Evolutionary conservation across 2,888 invertebrate genomes (phyloP).

Genomic region (Sussaba pulchella): DNA sequence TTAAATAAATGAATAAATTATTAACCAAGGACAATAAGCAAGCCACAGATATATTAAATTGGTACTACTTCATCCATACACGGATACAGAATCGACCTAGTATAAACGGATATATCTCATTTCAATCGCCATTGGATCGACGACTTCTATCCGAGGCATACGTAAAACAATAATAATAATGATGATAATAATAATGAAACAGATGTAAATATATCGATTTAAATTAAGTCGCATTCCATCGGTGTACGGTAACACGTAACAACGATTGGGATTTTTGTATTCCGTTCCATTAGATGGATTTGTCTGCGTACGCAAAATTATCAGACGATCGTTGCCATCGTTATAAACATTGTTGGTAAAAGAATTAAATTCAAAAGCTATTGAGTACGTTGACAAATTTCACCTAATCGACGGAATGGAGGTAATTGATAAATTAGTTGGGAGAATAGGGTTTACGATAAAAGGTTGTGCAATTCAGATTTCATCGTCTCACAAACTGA

Average conservation of each 20-base stretch:
- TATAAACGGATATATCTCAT: slow-evolving; percentile 42
- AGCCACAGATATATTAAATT: slow-evolving; percentile 62
- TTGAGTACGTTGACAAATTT: slow-evolving; percentile 52
- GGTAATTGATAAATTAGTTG: slow-evolving; percentile 37
- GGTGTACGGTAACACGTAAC: slow-evolving; percentile 47
- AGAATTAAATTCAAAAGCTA: slow-evolving; percentile 1
- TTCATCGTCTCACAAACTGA: slow-evolving; percentile 21
- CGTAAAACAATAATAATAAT: not conserved
- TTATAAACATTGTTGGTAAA: not conserved
- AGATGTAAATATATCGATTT: slow-evolving; percentile 29
- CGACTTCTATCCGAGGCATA: not conserved
- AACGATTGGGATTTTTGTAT: slow-evolving; percentile 43
- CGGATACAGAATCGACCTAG: slow-evolving; percentile 48
- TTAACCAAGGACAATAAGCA: slow-evolving; percentile 66
- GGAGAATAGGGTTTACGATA: slow-evolving; percentile 31
- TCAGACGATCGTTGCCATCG: slow-evolving; percentile 2
- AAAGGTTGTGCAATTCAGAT: slow-evolving; percentile 26
- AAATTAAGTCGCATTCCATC: slow-evolving; percentile 40
- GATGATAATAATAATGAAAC: not conserved
- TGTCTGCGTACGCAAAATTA: slow-evolving; percentile 30
- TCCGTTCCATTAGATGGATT: slow-evolving; percentile 16
- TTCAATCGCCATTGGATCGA: slow-evolving; percentile 5
- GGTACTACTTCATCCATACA: slow-evolving; percentile 55
- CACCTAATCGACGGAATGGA: slow-evolving; percentile 1
- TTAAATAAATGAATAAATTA: slow-evolving; percentile 59